phyloP scores from a whole-genome alignment of 2,888 invertebrate genomes.

The Drosophila paracracens region DNA sequence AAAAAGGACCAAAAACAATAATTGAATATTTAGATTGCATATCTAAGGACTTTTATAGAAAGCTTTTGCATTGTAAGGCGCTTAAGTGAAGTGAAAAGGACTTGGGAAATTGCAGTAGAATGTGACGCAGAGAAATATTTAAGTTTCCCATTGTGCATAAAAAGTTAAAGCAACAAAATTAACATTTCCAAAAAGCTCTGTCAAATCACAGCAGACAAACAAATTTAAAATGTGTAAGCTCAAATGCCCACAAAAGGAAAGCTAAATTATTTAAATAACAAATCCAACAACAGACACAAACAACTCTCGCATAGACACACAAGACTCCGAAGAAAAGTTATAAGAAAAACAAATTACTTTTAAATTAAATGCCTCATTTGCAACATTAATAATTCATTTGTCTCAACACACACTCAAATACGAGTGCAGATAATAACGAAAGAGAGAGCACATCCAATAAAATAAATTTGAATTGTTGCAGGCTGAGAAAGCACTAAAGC shows the following conservation, averaged over 20 bases:
- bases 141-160: background rate
- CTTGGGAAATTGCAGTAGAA: conserved; percentile 12
- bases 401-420: conserved; percentile 13
- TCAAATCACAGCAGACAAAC: conserved; percentile 6
- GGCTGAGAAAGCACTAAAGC: background rate
- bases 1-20: conserved; percentile 19
- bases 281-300: background rate
- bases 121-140: background rate
- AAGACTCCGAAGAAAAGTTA: background rate
- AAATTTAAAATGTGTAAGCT: conserved; percentile 6
- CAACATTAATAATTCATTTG: conserved; percentile 61
- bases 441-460: background rate
- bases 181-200: background rate
- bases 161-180: conserved; percentile 1
- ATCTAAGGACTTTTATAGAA: conserved; percentile 18
- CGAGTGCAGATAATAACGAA: background rate
- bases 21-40: conserved; percentile 61
- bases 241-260: conserved; percentile 12
- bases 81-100: conserved; percentile 28
- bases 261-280: conserved; percentile 16
- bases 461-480: conserved; percentile 4
- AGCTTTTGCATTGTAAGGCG: conserved; percentile 37
- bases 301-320: background rate
- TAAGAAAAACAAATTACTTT: conserved; percentile 30
- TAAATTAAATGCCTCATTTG: conserved; percentile 62